Percentiles rank a stretch among this genome's conserved stretches.
phyloP scores from a whole-genome alignment of 1,140 invertebrate genomes.

The Elysia chlorotica region DNA sequence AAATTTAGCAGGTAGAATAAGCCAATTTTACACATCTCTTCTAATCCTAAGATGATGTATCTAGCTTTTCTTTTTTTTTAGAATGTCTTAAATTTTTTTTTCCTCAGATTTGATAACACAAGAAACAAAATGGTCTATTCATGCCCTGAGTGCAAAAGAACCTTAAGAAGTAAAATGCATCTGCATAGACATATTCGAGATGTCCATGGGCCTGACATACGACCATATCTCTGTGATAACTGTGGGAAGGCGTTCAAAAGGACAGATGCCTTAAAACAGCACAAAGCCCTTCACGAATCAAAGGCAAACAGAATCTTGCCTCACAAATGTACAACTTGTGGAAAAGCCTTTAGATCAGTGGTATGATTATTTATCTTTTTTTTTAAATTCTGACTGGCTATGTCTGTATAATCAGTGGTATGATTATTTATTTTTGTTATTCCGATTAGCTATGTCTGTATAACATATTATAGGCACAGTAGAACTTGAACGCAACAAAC shows the following conservation, averaged over 20 bases:
- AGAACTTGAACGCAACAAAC: too few species aligned
- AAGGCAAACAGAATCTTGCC: constrained; percentile 32
- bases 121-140: too few species aligned
- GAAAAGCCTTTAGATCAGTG: constrained; percentile 60
- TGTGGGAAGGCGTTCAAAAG: constrained; percentile 64
- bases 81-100: not conserved
- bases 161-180: constrained; percentile 53
- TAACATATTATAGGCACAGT: too few species aligned
- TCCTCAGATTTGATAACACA: not conserved
- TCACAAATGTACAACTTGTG: constrained; percentile 54
- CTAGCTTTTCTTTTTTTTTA: not conserved
- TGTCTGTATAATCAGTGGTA: too few species aligned
- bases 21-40: not conserved
- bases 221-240: constrained; percentile 61
- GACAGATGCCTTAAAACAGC: constrained; percentile 59
- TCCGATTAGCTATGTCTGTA: too few species aligned
- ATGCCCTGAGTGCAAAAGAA: constrained; percentile 33
- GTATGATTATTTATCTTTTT: constrained; percentile 29
- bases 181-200: constrained; percentile 57
- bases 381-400: too few species aligned
- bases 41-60: not conserved
- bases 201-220: constrained; percentile 54
- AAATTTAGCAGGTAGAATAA: too few species aligned
- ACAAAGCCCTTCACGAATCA: constrained; percentile 52
- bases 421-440: too few species aligned